A percentile compares a stretch with the other conserved stretches of the same genome.
These are phyloP conservation scores for Sciurus vulgaris DNA, from an alignment of 2,797 vertebrate species.

Conservation along the genomic window DNA sequence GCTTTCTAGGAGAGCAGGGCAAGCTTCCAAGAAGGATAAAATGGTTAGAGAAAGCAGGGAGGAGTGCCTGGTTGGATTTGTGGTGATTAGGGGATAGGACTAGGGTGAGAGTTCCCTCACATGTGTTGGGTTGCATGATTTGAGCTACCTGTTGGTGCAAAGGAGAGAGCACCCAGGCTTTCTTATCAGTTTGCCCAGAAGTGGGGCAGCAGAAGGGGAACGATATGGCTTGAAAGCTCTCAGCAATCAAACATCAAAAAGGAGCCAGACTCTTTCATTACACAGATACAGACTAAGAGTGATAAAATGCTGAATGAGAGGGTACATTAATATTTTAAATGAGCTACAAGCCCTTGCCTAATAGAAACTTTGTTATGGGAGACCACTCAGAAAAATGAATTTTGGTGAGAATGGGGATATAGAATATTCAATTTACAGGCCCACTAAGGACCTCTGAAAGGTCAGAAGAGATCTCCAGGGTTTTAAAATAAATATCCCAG, in stretches of 20 bases:
- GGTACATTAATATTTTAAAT: not conserved
- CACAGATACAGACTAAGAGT: not conserved
- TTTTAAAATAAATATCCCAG: conserved; percentile 60
- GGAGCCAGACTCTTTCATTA: not conserved
- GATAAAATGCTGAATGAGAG: too few species aligned
- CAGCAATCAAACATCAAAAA: not conserved
- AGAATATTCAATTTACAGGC: conserved; percentile 1
- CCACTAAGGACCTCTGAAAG: not conserved
- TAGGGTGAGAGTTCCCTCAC: not conserved
- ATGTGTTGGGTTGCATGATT: not conserved
- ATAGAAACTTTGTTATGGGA: not conserved
- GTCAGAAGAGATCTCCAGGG: conserved; percentile 24
- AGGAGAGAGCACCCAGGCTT: not conserved
- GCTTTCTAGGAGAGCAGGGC: not conserved
- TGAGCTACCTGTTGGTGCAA: not conserved
- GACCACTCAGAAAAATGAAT: not conserved
- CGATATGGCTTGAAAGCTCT: not conserved
- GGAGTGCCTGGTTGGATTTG: not conserved
- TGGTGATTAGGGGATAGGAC: rapidly evolving
- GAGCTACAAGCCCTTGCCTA: not conserved
- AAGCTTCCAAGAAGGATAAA: not conserved
- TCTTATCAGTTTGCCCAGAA: not conserved
- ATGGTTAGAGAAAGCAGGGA: not conserved
- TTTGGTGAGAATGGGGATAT: not conserved
- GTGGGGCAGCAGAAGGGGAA: not conserved